phyloP scores from a whole-genome alignment of 2,888 invertebrate species.

The Phytoseiulus persimilis region DNA sequence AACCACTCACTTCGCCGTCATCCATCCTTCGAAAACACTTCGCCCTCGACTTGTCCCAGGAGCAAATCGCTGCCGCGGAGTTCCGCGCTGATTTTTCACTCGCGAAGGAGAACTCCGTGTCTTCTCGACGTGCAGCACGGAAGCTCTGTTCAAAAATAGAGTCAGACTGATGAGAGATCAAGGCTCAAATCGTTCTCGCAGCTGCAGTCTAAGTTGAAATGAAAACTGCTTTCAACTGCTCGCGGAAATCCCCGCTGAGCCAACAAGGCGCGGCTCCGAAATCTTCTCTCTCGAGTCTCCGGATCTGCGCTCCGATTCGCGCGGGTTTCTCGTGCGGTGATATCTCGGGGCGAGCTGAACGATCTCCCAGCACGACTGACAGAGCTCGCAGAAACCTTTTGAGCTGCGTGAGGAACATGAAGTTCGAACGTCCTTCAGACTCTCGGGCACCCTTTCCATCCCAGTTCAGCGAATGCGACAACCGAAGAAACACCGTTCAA shows the following conservation, averaged over 20 bases:
- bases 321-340: not conserved
- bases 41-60: too few species aligned
- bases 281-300: not conserved
- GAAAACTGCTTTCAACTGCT: not conserved
- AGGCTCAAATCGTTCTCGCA: not conserved
- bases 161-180: not conserved
- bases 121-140: not conserved
- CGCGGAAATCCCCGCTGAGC: constrained; percentile 5
- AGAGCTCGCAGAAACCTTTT: too few species aligned
- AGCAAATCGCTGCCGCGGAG: not conserved
- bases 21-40: too few species aligned
- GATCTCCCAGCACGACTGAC: too few species aligned
- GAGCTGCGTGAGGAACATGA: too few species aligned
- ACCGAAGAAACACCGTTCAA: too few species aligned
- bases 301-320: not conserved
- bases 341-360: too few species aligned
- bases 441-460: too few species aligned
- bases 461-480: too few species aligned
- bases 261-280: not conserved
- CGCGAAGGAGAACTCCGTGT: not conserved
- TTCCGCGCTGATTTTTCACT: not conserved
- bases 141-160: not conserved
- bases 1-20: not conserved
- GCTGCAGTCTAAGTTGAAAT: not conserved
- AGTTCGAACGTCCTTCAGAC: too few species aligned